A percentile compares a stretch with the other conserved stretches of the same genome.
phyloP scores from a whole-genome alignment of 1,140 invertebrate species.

The Triops cancriformis region DNA sequence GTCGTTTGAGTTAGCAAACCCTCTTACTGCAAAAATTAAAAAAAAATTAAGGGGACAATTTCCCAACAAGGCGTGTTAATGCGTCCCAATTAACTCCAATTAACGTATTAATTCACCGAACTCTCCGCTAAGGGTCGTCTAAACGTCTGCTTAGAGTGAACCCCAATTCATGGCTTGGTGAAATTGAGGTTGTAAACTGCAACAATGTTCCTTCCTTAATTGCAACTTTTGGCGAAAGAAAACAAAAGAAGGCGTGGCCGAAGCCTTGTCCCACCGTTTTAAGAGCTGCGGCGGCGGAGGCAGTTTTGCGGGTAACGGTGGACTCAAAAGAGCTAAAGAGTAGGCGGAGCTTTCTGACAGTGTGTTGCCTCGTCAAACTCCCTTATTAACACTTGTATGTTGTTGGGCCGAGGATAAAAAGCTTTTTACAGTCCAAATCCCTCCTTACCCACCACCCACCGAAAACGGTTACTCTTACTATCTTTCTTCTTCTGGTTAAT shows the following conservation, averaged over 20 bases:
- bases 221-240: conserved; percentile 1
- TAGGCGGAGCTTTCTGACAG: neutral
- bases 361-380: conserved; percentile 1
- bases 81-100: no score
- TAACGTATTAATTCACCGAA: no score
- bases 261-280: no score
- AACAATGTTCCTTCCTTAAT: neutral
- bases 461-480: neutral
- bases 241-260: neutral
- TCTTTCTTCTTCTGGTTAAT: neutral
- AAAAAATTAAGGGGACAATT: no score
- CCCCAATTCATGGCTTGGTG: no score
- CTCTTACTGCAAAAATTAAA: no score
- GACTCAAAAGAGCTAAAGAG: neutral
- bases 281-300: neutral
- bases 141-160: no score
- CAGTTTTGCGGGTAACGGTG: neutral
- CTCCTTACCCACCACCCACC: neutral
- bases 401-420: neutral
- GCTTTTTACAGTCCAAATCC: neutral
- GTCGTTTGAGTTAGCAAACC: no score
- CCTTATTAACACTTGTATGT: conserved; percentile 7
- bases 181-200: no score
- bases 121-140: no score
- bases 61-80: no score